Conservation (phyloP, 2,113 vertebrate species). For the Mesitornis unicolor region DNA sequence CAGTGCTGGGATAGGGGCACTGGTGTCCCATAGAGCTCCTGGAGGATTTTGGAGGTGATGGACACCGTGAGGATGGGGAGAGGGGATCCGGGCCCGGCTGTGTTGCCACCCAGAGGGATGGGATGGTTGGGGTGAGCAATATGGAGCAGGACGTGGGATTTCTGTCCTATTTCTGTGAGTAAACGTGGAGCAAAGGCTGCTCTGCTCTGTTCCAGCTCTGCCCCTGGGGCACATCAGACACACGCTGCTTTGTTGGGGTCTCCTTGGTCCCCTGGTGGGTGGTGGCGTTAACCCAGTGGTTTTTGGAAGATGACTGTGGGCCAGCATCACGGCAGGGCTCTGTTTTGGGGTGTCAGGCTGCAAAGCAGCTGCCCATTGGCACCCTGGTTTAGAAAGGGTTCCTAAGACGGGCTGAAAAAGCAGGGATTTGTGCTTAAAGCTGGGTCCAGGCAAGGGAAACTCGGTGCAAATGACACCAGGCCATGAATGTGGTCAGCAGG, state of each 20-base stretch:
- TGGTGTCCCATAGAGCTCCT: not conserved
- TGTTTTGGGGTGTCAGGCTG: not conserved
- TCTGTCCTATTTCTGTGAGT: not conserved
- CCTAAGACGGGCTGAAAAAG: not conserved
- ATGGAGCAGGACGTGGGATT: not conserved
- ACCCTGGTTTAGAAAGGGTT: not conserved
- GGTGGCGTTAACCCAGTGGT: not conserved
- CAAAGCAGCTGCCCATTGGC: not conserved
- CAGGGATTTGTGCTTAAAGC: not conserved
- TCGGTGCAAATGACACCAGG: not conserved
- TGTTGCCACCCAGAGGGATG: accelerated
- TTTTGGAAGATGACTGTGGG: accelerated
- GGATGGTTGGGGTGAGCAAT: not conserved
- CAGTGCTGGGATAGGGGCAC: not conserved
- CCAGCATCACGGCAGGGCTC: not conserved
- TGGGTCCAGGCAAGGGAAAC: not conserved
- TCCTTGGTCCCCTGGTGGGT: not conserved
- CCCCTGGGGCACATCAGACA: not conserved
- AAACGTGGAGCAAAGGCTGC: not conserved
- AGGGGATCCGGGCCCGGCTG: not conserved
- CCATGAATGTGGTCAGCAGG: not conserved
- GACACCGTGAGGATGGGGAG: not conserved
- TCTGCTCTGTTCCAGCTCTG: not conserved
- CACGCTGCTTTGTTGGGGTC: not conserved
- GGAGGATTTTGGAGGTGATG: not conserved